Base-by-base conservation (phyloP, 2,888 invertebrate species). In the Cylloceria caligata region DNA sequence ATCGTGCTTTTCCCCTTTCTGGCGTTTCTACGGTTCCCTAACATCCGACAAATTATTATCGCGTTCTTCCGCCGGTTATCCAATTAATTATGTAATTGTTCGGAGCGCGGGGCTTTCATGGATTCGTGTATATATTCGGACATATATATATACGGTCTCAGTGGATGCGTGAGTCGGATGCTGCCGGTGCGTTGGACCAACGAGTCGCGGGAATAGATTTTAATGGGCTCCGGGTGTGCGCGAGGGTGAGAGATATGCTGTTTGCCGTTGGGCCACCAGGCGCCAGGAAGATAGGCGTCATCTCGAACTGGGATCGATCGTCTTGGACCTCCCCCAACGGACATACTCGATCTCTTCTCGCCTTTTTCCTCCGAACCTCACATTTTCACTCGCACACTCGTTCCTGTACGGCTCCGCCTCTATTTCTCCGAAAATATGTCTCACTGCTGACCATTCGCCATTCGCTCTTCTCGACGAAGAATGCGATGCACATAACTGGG, bases 271-370 rank as follows among this genome's bases (percentile, higher is more conserved):
- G 60, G 24, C 74, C 83, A 69, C 82, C 77, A 80, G 89, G 90
- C 91, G 90, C 90, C 91, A 88, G 85, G 80, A 83, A 89, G 86
- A 82, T 83, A 86, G 91, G 92, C 92, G 92, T 92, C 92, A 92
- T 91, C 92, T 91, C 90, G 85, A 80, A 76, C 76, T 81, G 90
- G 90, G 89, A 92, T 92, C 92, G 81, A 83, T 85, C 84, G 89
- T 89, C 88, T 89, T 89, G 82, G 85, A 85, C 86, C 87, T 85
- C 87, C 85, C 84, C 78, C 85, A 81, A 79, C 81, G 72, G 76
- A 62, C 74, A 67, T 80, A 83, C 83, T 84, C 73, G 75, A 85
- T 84, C 83, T 84, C 79, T 67, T 74, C 76, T 77, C 76, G 74
- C 68, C 60, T 24, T 83, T 72, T 57, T 34, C 72, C 68, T 78